These are phyloP conservation scores for Ispidina lecontei DNA, from an alignment of 2,797 vertebrate species.

Conservation along the genomic window DNA sequence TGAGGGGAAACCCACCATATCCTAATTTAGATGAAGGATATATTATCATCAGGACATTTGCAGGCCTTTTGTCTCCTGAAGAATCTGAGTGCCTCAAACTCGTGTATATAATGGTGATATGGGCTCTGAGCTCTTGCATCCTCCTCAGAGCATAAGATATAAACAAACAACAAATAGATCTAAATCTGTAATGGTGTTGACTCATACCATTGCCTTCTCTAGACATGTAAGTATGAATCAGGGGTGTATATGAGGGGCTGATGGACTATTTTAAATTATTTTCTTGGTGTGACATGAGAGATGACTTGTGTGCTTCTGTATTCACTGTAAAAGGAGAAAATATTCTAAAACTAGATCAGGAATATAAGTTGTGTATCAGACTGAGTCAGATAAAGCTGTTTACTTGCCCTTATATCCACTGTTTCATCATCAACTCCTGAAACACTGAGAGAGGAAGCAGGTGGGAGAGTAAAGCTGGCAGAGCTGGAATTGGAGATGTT, in stretches of 20 bases:
- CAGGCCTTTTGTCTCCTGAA: neutral
- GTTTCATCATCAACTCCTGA: slow-evolving; percentile 78
- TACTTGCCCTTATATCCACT: slow-evolving; percentile 90
- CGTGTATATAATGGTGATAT: neutral
- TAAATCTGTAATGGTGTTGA: neutral
- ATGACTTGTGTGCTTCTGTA: neutral
- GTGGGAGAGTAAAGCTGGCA: slow-evolving; percentile 87
- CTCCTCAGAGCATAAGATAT: neutral
- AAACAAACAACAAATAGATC: neutral
- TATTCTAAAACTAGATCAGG: neutral
- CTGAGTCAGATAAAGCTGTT: neutral
- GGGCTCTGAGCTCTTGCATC: neutral
- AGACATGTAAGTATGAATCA: neutral
- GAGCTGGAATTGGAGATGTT: slow-evolving; percentile 73
- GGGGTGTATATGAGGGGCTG: neutral
- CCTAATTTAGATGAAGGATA: neutral
- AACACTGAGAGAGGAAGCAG: slow-evolving; percentile 72
- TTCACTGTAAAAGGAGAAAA: neutral
- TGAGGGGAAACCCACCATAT: neutral
- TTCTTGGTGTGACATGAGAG: neutral
- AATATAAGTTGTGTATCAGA: neutral
- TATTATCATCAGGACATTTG: neutral
- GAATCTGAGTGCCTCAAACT: neutral
- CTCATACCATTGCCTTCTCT: neutral
- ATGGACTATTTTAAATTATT: neutral